Conservation (phyloP, 1,140 invertebrate species). For the Drosophila ercepeae region DNA sequence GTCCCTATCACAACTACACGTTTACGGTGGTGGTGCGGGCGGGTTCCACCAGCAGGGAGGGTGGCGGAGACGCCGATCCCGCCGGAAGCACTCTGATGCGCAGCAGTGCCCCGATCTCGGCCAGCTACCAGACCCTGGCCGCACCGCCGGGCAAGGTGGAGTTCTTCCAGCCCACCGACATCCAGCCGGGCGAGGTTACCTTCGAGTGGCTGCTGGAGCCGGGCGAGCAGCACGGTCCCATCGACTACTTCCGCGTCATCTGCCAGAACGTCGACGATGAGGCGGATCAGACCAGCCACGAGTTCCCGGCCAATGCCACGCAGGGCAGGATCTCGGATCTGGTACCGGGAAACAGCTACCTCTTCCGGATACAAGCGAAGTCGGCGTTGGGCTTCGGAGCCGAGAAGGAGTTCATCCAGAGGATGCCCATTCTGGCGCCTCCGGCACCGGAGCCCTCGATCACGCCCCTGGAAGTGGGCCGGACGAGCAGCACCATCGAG, state of each 20-base stretch:
- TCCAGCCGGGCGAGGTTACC: slow-evolving; percentile 91
- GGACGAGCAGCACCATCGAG: slow-evolving; percentile 91
- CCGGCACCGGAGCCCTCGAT: slow-evolving; percentile 90
- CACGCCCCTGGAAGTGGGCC: slow-evolving; percentile 91
- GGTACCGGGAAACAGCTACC: slow-evolving; percentile 91
- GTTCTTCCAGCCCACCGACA: slow-evolving; percentile 90
- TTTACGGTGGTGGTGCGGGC: slow-evolving; percentile 93
- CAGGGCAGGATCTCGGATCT: slow-evolving; percentile 89
- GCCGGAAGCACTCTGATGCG: slow-evolving; percentile 86
- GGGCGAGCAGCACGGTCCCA: slow-evolving; percentile 92
- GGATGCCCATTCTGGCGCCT: slow-evolving; percentile 94
- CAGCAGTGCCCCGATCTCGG: slow-evolving; percentile 90
- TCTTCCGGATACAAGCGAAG: slow-evolving; percentile 93
- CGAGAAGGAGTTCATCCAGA: slow-evolving; percentile 88
- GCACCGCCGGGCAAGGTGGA: slow-evolving; percentile 91
- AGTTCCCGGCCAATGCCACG: slow-evolving; percentile 88
- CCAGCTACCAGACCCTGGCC: slow-evolving; percentile 91
- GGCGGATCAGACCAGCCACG: slow-evolving; percentile 84
- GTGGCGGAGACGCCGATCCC: slow-evolving; percentile 1
- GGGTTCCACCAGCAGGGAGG: slow-evolving; percentile 86
- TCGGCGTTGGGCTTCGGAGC: slow-evolving; percentile 93
- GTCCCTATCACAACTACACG: slow-evolving; percentile 94
- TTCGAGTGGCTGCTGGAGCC: slow-evolving; percentile 92
- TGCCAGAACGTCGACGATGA: slow-evolving; percentile 89
- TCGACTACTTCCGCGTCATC: slow-evolving; percentile 91